Conservation (phyloP, 2,113 vertebrate genomes). For the Serilophus lunatus region DNA sequence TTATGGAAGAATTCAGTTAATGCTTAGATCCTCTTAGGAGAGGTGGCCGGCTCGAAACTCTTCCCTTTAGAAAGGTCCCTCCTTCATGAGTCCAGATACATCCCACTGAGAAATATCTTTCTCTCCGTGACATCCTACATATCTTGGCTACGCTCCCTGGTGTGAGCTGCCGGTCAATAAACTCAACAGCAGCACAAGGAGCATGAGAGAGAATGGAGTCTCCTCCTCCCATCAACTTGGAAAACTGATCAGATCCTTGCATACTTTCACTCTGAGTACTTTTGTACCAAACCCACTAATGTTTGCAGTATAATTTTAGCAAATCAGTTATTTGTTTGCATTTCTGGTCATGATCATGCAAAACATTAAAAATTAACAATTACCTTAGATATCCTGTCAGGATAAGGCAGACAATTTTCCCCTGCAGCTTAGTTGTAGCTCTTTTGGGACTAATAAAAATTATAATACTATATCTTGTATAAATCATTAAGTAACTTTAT, state of each 20-base stretch:
- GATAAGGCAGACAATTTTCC: neutral
- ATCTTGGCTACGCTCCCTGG: neutral
- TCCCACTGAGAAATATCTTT: neutral
- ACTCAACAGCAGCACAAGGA: neutral
- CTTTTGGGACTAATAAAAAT: slow-evolving; percentile 45
- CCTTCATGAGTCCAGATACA: neutral
- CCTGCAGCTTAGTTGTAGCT: slow-evolving; percentile 2
- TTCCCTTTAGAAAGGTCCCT: neutral
- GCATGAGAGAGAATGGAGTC: neutral
- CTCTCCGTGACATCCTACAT: neutral
- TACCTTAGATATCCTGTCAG: neutral
- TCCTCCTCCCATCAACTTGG: neutral
- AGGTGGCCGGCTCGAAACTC: neutral
- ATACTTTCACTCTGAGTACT: neutral
- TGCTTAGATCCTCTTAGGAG: neutral
- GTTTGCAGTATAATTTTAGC: neutral
- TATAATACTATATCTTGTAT: slow-evolving; percentile 25
- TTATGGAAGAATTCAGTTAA: neutral
- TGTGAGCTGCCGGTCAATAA: neutral
- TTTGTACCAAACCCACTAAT: neutral
- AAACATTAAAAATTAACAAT: neutral
- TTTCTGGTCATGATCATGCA: neutral
- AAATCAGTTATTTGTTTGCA: neutral
- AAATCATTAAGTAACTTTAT: slow-evolving; percentile 59
- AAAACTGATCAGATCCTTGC: neutral